Percentiles rank a stretch among this genome's conserved stretches.
These are phyloP conservation scores for Bothrops jararaca DNA, from an alignment of 2,113 vertebrate genomes.

Conservation along the genomic window DNA sequence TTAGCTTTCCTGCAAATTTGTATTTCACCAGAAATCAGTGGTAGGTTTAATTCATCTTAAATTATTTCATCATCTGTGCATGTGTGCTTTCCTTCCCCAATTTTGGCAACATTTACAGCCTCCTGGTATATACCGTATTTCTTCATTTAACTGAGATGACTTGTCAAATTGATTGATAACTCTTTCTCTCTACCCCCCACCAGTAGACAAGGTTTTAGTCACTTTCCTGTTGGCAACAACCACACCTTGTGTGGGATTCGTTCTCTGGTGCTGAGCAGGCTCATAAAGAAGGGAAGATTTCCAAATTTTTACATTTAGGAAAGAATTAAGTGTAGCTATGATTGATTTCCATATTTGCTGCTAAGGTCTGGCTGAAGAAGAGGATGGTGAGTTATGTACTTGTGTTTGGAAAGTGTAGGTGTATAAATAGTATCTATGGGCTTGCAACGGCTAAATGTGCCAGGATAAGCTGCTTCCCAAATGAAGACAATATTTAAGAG, in stretches of 20 bases:
- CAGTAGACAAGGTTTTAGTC: not conserved
- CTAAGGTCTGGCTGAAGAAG: not conserved
- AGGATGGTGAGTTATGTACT: not conserved
- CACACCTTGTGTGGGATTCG: not conserved
- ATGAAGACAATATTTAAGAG: not conserved
- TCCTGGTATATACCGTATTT: conserved; percentile 23
- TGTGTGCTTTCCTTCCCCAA: not conserved
- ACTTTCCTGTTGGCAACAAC: not conserved
- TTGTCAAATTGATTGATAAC: conserved; percentile 29
- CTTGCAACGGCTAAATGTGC: not conserved
- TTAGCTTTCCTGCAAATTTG: not conserved
- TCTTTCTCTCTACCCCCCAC: conserved; percentile 23
- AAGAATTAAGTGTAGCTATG: conserved; percentile 10
- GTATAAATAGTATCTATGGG: not conserved
- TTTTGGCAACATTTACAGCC: conserved; percentile 18
- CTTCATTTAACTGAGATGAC: conserved; percentile 36
- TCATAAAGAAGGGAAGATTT: conserved; percentile 25
- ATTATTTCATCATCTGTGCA: conserved; percentile 29
- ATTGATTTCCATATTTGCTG: conserved; percentile 24
- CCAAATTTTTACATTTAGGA: conserved; percentile 16
- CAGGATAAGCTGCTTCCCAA: not conserved
- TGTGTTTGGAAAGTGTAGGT: conserved; percentile 5
- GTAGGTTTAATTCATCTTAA: conserved; percentile 43
- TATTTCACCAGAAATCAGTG: conserved; percentile 14
- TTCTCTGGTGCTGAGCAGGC: not conserved